A percentile compares a stretch with the other conserved stretches of the same genome.
Evolutionary conservation across 1,140 invertebrate genomes (phyloP).

Genomic region (Solenopsis fugax): DNA sequence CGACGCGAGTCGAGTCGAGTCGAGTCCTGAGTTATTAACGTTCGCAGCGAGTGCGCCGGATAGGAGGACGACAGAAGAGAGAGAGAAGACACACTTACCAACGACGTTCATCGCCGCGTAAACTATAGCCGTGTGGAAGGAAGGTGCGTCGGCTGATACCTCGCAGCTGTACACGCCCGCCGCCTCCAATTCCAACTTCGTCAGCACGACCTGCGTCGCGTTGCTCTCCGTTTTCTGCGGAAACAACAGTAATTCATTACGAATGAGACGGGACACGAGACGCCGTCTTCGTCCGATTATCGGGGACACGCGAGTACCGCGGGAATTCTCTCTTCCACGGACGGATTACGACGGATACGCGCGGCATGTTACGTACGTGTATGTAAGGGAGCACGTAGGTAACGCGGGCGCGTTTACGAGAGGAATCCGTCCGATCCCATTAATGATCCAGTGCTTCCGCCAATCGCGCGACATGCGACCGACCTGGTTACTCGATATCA

Average conservation of each 20-base stretch:
- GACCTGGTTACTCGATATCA: slow-evolving; percentile 26
- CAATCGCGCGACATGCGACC: slow-evolving; percentile 21
- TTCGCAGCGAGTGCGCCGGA: neutral
- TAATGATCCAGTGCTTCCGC: slow-evolving; percentile 5
- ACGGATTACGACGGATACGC: neutral
- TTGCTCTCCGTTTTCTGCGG: slow-evolving; percentile 88
- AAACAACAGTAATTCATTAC: slow-evolving; percentile 70
- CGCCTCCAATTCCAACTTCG: slow-evolving; percentile 88
- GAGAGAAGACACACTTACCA: slow-evolving; percentile 87
- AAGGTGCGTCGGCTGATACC: slow-evolving; percentile 94
- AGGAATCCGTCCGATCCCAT: slow-evolving; percentile 32
- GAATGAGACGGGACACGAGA: neutral
- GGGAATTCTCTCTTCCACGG: neutral
- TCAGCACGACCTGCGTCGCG: slow-evolving; percentile 88
- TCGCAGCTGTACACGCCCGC: slow-evolving; percentile 93
- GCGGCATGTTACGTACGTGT: neutral
- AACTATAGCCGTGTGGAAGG: slow-evolving; percentile 93
- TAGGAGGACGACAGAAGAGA: neutral
- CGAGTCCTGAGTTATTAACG: slow-evolving; percentile 29
- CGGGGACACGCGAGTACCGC: neutral
- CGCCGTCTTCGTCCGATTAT: neutral
- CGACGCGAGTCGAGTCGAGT: no score
- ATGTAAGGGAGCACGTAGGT: neutral
- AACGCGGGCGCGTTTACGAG: neutral
- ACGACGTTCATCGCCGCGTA: slow-evolving; percentile 91